Evolutionary conservation across 2,888 invertebrate genomes (phyloP).

Genomic region (Callinectes sapidus): DNA sequence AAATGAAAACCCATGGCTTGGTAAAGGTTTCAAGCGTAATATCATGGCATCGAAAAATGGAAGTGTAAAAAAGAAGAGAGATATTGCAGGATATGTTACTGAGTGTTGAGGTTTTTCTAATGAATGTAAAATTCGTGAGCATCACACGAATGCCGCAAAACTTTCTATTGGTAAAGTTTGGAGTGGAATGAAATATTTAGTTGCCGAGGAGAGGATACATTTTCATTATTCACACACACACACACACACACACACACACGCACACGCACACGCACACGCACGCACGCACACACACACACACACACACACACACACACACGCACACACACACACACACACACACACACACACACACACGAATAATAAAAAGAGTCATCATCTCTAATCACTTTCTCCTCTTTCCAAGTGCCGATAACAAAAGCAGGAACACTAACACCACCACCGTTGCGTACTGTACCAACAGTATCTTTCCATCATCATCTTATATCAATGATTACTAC

Average conservation of each 20-base stretch:
- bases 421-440: too few relatives aligned
- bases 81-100: background rate
- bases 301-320: conserved; percentile 25
- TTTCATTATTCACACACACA: background rate
- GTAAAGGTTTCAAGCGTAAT: background rate
- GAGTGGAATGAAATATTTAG: background rate
- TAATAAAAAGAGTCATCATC: background rate
- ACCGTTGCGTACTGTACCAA: too few relatives aligned
- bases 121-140: background rate
- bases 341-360: conserved; percentile 11
- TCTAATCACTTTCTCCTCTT: background rate
- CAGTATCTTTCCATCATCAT: too few relatives aligned
- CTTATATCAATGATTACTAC: background rate
- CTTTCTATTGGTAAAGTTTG: background rate
- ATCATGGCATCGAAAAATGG: background rate
- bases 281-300: conserved; percentile 8
- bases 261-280: conserved; percentile 1
- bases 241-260: conserved; percentile 23
- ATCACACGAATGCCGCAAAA: background rate
- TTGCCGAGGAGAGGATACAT: background rate
- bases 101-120: background rate
- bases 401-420: background rate
- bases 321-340: conserved; percentile 25
- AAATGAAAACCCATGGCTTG: background rate
- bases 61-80: background rate